Evolutionary conservation across 2,888 invertebrate genomes (phyloP), one percentile per base, ranked within the genome.

Genomic region (Orthonevra nobilis): DNA sequence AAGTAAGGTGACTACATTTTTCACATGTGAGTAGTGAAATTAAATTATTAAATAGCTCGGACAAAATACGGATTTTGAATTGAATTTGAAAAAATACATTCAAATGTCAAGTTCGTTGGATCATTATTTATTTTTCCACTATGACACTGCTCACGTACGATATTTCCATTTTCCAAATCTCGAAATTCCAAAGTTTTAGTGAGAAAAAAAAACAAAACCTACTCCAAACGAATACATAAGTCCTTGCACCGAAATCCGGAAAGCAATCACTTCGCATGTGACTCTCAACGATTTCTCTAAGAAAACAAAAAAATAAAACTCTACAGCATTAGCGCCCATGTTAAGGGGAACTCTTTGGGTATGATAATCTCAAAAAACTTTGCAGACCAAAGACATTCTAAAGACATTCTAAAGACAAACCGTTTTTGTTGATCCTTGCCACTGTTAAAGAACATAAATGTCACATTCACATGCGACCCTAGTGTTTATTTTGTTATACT

Each of bases 221-320:
- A 20, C 52, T 6, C 32, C 1, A 38, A 15, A 3, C 34, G 46
- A 56, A 68, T 68, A 38, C 20, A 58, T 48, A 68, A 48, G 68
- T 28, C 30, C 20, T 12, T 1, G 2, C 42, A 36, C 30, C 9
- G 30, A 48, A 38, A 40, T 48, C 48, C 38, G 15, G 46, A 48
- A 58, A 56, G 54, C 38, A 68, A 56, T 68, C 68, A 32, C 68
- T 48, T 68, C 68, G 58, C 68, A 68, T 48, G 28, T 28, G 36
- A 19, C 56, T n/a, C n/a, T n/a, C n/a, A n/a, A 36, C 23, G 54
- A 19, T 44, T 42, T 10, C n/a, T n/a, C n/a, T n/a, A n/a, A 6
- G 17, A 28, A 19, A 42, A 30, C 40, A 19, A n/a, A 38, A 28
- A 56, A n/a, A 23, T 3, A 30, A n/a, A 10, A 34, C 26, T 28